Evolutionary conservation across 2,888 invertebrate species (phyloP), one percentile per base, ranked within the genome.

Genomic region (Alsophila aescularia): DNA sequence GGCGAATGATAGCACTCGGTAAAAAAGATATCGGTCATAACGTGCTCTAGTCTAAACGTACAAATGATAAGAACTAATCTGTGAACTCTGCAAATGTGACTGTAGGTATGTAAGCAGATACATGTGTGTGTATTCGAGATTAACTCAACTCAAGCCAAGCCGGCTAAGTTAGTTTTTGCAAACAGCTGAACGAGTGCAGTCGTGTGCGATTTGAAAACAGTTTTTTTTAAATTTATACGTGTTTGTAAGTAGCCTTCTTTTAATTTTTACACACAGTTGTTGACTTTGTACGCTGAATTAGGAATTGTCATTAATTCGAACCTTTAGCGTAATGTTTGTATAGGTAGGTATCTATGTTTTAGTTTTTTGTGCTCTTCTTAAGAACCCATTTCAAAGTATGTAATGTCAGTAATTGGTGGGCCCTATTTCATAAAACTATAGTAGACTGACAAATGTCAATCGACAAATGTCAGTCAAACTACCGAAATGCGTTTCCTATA

Each of bases 41-140:
- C 39, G 43, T 52, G 43, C 12, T 13, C 16, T 14, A 18, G 14
- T 13, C 27, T 14, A 50, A 29, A 6, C 27, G 14, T 41, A 35
- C 16, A 12, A 34, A 2, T 44, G 50, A 50, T 50, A 50, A 42
- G 35, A 41, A 6, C 35, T 50, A 50, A 27, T 41, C 27, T 41
- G 15, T 42, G 13, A 27, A 36, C 27, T 21, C 21, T 8, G 10
- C 12, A 15, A 41, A 41, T 29, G 41, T 29, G 29, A 29, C 29
- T 29, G 15, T 13, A 32, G 1, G 12, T 32, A 32, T 13, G n/a
- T 24, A 8, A 3, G 2, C 1, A 8, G 12, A 16, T n/a, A 37
- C 12, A 39, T 24, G 12, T 36, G 36, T 36, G 13, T 39, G 1
- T 21, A 13, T 18, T 13, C n/a, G 15, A 41, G 40, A 29, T 41